Evolutionary conservation across 1,140 invertebrate genomes (phyloP), one percentile per base, ranked within the genome.

Genomic region (Steinernema khuongi): DNA sequence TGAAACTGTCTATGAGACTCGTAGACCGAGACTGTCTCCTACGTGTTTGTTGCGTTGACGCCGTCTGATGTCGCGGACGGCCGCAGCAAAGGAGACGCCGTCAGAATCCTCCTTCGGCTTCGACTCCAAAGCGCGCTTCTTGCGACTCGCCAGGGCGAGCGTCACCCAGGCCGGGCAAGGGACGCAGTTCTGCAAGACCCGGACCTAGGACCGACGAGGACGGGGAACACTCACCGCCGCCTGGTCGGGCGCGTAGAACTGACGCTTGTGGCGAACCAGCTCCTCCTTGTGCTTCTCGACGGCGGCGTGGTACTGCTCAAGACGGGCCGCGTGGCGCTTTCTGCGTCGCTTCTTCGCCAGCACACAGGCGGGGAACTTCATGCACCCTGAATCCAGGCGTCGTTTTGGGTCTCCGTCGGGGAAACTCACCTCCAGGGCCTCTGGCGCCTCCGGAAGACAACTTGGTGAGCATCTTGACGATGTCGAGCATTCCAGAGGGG

Each of bases 121-220:
- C 1, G 28, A 31, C 2, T 32, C 70, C 1, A 50, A 68, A 7
- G 66, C 79, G 69, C 74, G 29, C 74, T 80, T 80, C 73, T 75
- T 80, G 31, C 79, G 43, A 28, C 74, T 80, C 4, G 75, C 70
- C 67, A 80, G 43, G 0, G 79, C 79, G 19, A 80, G 36, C 11
- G 79, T 80, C 2, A 80, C 79, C 79, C 79, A 80, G 1, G 79
- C 79, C 19, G 79, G 79, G 29, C 79, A 80, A 0, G 79, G 79
- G 22, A 80, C 75, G 70, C 79, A 80, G 19, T 74, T 77, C 75
- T 77, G 28, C 17, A 76, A 70, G 1, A 19, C 1, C 28, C 29
- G 14, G 2, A n/a, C 4, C n/a, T 60, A 2, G 11, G 28, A 71
- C 71, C 4, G 28, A 72, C 22, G n/a, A 19, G 11, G n/a, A 32